Base-by-base conservation (phyloP, 30 jellyfish, hydroid and myxozoan genomes). In the Turritopsis dohrnii region DNA sequence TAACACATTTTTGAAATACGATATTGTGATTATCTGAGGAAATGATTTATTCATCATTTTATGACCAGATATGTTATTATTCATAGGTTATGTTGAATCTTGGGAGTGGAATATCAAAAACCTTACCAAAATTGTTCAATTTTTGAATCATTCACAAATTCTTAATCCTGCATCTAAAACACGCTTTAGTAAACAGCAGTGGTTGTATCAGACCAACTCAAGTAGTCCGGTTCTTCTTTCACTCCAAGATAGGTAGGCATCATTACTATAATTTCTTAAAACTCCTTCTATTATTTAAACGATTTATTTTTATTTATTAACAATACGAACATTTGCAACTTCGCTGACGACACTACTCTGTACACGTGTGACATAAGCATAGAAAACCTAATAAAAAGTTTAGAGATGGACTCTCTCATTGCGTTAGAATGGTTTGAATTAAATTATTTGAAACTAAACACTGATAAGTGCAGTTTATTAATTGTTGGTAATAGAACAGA, bases 41-140 rank as follows among this genome's bases (percentile, higher is more conserved):
- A n/a, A n/a, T n/a, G n/a, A n/a, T n/a, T n/a, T n/a, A n/a, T n/a
- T n/a, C n/a, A n/a, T n/a, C n/a, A n/a, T n/a, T n/a, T n/a, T n/a
- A n/a, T n/a, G n/a, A n/a, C n/a, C n/a, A n/a, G n/a, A n/a, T n/a
- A n/a, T 23, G 18, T 8, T 23, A 8, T 75, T 17, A 30, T 21
- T 17, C 29, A 18, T 65, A 80, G 87, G 87, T 52, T 0, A 1
- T 21, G 53, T 80, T 41, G 87, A 80, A 24, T 9, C 24, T 5
- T 82, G 89, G 89, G 89, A 82, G 1, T 82, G 89, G 89, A 82
- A 82, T 22, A 13, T 82, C 71, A 82, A 82, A 71, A 82, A 82
- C 73, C 24, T 82, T 27, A 82, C 89, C 16, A 9, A 26, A 29
- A 27, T 82, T 21, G 89, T 82, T 29, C 66, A 41, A 18, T 65